Evolutionary conservation across 2,113 vertebrate species (phyloP).

Genomic region (Rana temporaria): DNA sequence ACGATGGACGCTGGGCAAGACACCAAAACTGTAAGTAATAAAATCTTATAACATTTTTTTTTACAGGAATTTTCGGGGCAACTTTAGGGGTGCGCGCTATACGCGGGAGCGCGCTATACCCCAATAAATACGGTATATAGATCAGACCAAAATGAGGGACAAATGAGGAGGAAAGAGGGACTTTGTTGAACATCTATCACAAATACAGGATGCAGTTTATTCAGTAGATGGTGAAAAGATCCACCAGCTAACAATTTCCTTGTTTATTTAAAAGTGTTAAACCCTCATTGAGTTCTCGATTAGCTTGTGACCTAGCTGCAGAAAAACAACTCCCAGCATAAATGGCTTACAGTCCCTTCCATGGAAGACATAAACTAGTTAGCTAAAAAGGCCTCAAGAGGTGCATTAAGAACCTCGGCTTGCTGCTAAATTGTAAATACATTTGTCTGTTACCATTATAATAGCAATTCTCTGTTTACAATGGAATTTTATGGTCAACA

Average conservation of each 20-base stretch:
- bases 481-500: not conserved
- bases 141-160: too few species aligned
- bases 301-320: constrained; percentile 41
- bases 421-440: constrained; percentile 22
- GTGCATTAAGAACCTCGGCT: constrained; percentile 27
- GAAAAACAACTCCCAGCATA: constrained; percentile 41
- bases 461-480: constrained; percentile 1
- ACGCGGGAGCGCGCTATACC: too few species aligned
- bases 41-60: too few species aligned
- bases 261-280: constrained; percentile 45
- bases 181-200: constrained; percentile 21
- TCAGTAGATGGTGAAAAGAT: constrained; percentile 25
- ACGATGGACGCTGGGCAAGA: too few species aligned
- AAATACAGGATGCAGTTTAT: constrained; percentile 44
- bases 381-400: constrained; percentile 32
- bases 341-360: constrained; percentile 32
- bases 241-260: constrained; percentile 34
- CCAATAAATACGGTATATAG: too few species aligned
- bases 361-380: constrained; percentile 32
- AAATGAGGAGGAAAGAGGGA: too few species aligned
- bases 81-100: too few species aligned
- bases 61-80: too few species aligned
- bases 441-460: constrained; percentile 9
- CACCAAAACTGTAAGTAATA: too few species aligned
- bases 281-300: constrained; percentile 41